Evolutionary conservation across 2,797 vertebrate species (phyloP), one percentile per base, ranked within the genome.

Genomic region (Zonotrichia albicollis): DNA sequence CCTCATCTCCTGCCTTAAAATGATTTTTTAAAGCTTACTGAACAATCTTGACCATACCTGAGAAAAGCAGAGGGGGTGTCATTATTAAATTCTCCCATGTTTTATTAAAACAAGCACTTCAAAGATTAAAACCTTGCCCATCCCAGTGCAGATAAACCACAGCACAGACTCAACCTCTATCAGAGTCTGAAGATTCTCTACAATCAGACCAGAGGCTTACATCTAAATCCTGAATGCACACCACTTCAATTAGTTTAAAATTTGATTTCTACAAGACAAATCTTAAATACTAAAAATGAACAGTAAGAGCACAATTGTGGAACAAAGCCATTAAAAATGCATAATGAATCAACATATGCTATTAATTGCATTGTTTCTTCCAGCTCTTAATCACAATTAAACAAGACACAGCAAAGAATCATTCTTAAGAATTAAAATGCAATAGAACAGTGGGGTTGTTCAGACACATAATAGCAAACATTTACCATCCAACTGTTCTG

Each of bases 351-450:
- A 85, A 87, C 76, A 92, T n/a, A 70, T 50, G 60, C 54, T 92
- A 84, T 62, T 79, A 86, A 78, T 11, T 74, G 77, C 85, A 71
- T 57, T 89, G 64, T 65, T 84, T 87, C 68, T 77, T 88, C 65
- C 81, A 57, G n/a, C 84, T 84, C 89, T 90, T 87, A 89, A 79
- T 75, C 78, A 92, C 84, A 90, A 78, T 45, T 88, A 80, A 70
- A 32, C 45, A 83, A 84, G 55, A 79, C 34, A 57, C 51, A 87
- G 90, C 65, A 94, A 53, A 92, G 75, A 89, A 75, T 61, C n/a
- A 61, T 75, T 87, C 68, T 80, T 45, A 82, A 86, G 84, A 84
- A 55, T 78, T 19, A 40, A 86, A 94, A 73, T 65, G 50, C 40
- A 71, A 21, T 43, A 65, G 50, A 71, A 91, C 80, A 86, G 34